These are phyloP conservation scores for Delphinapterus leucas DNA, from an alignment of 2,113 vertebrate genomes.

Conservation along the genomic window DNA sequence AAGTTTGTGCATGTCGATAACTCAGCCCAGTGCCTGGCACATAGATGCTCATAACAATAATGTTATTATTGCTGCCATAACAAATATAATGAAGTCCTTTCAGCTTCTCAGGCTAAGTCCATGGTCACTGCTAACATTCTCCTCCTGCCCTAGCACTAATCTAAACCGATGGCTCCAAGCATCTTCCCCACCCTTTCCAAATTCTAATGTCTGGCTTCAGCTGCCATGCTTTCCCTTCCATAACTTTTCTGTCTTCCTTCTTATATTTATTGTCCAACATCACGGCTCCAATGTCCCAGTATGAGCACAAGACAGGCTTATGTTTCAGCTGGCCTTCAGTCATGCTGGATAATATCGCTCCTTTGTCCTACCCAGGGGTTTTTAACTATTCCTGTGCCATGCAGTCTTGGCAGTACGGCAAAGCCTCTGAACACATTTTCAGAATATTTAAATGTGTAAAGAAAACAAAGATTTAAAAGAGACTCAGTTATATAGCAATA, in stretches of 20 bases:
- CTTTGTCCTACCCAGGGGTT: background rate
- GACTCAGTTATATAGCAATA: background rate
- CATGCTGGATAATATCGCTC: background rate
- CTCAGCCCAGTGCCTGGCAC: background rate
- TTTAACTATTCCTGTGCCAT: background rate
- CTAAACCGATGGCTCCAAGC: background rate
- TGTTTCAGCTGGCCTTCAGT: background rate
- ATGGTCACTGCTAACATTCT: background rate
- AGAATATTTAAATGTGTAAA: background rate
- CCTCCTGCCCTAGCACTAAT: background rate
- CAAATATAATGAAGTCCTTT: background rate
- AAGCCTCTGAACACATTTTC: background rate
- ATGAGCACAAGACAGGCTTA: background rate
- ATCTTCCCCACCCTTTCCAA: background rate
- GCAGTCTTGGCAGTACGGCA: accelerated
- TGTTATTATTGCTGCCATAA: background rate
- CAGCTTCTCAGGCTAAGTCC: background rate
- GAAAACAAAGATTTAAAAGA: background rate
- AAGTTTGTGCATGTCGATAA: background rate
- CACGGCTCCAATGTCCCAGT: background rate
- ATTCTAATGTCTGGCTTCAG: background rate
- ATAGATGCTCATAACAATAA: no score
- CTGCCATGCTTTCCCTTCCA: accelerated
- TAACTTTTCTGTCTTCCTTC: background rate
- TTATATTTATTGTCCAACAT: accelerated